phyloP scores from a whole-genome alignment of 2,113 vertebrate genomes.

The Proteles cristata region DNA sequence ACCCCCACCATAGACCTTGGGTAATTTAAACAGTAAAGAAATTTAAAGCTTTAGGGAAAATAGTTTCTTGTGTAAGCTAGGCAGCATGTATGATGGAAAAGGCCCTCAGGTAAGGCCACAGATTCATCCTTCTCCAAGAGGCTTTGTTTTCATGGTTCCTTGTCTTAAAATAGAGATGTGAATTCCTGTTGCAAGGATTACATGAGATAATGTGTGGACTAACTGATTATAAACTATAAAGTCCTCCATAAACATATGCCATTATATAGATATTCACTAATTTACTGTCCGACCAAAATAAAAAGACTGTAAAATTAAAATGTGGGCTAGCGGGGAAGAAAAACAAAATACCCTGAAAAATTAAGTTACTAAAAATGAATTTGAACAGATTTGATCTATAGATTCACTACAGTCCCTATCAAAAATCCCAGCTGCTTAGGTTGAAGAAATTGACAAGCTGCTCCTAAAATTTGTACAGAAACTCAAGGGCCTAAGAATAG shows the following conservation, averaged over 20 bases:
- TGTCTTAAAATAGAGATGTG: conserved; percentile 19
- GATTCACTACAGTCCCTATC: not conserved
- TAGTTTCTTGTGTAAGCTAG: not conserved
- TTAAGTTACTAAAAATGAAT: not conserved
- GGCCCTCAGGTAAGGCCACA: not conserved
- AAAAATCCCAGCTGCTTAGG: not conserved
- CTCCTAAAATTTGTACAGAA: not conserved
- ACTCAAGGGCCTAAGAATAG: not conserved
- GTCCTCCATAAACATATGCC: not conserved
- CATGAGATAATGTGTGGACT: not conserved
- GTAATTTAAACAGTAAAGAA: conserved; percentile 46
- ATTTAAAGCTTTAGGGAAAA: not conserved
- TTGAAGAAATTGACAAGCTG: not conserved
- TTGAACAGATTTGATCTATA: not conserved
- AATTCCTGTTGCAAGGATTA: conserved; percentile 11
- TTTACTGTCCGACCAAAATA: not conserved
- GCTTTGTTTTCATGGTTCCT: not conserved
- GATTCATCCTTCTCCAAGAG: not conserved
- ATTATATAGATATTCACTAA: not conserved
- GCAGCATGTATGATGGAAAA: not conserved
- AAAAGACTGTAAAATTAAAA: conserved; percentile 26
- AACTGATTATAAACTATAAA: not conserved
- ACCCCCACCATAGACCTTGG: not conserved
- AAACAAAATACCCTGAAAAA: conserved; percentile 7
- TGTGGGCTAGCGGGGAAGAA: not conserved